These are phyloP conservation scores for Cremastinae sp. DNA, from an alignment of 2,888 invertebrate species.

Conservation along the genomic window DNA sequence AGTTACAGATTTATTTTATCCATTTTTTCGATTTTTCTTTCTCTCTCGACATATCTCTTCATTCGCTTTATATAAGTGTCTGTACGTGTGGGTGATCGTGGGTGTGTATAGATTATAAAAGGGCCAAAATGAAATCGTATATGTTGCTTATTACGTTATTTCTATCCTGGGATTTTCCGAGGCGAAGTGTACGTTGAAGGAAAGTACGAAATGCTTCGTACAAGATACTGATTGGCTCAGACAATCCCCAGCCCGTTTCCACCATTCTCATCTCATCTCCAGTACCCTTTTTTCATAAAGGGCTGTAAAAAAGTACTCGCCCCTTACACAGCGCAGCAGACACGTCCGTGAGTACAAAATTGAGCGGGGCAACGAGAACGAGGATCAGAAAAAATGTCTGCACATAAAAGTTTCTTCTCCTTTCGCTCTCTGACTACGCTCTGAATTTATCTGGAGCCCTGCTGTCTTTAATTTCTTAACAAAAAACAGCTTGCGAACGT, in stretches of 20 bases:
- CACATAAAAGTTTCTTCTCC: conserved; percentile 21
- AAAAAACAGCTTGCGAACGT: too few relatives aligned
- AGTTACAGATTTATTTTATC: too few relatives aligned
- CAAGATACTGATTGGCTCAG: conserved; percentile 58
- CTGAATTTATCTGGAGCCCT: too few relatives aligned
- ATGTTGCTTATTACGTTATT: conserved; percentile 70
- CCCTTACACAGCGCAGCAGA: conserved; percentile 20
- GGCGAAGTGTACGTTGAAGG: conserved; percentile 1
- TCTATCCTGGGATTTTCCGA: conserved; percentile 53
- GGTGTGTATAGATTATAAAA: not conserved
- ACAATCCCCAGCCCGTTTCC: conserved; percentile 42
- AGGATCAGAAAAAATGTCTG: conserved; percentile 21
- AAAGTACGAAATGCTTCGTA: conserved; percentile 40
- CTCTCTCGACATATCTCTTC: too few relatives aligned
- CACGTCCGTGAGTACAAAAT: conserved; percentile 15
- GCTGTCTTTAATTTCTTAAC: conserved; percentile 38
- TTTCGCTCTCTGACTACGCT: conserved; percentile 16
- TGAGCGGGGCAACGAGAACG: conserved; percentile 24
- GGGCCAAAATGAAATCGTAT: conserved; percentile 72
- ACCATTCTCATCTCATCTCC: conserved; percentile 41
- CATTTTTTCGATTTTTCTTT: too few relatives aligned
- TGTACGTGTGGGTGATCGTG: too few relatives aligned
- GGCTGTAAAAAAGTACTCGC: conserved; percentile 34
- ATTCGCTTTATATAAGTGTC: too few relatives aligned
- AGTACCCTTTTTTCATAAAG: conserved; percentile 17